These are phyloP conservation scores for Zygaena filipendulae DNA, from an alignment of 2,888 invertebrate species.

Conservation along the genomic window DNA sequence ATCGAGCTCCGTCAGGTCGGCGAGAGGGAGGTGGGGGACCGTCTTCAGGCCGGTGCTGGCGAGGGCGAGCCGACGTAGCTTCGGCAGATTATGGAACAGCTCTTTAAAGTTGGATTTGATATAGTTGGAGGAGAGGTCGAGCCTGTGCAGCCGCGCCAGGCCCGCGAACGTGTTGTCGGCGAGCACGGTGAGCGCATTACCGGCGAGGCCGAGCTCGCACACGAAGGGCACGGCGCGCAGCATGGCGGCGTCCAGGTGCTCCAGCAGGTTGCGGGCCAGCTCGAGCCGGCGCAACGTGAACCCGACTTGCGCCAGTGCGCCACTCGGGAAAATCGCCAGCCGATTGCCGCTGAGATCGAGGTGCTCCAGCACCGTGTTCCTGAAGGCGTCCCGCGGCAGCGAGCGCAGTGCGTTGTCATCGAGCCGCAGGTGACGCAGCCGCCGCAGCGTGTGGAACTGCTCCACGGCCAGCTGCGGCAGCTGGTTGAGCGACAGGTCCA, in stretches of 20 bases:
- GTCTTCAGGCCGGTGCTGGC: constrained; percentile 75
- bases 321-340: constrained; percentile 76
- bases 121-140: constrained; percentile 80
- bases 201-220: constrained; percentile 76
- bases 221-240: constrained; percentile 75
- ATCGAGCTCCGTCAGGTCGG: constrained; percentile 75
- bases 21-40: constrained; percentile 75
- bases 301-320: constrained; percentile 78
- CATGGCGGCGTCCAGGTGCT: constrained; percentile 84
- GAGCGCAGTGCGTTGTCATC: constrained; percentile 75
- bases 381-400: constrained; percentile 77
- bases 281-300: constrained; percentile 79
- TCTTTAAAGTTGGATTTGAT: constrained; percentile 84
- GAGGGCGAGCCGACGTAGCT: constrained; percentile 75
- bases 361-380: constrained; percentile 78
- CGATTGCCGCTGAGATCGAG: constrained; percentile 79
- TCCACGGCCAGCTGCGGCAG: constrained; percentile 30
- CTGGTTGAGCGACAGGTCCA: constrained; percentile 33
- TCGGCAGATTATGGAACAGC: constrained; percentile 80
- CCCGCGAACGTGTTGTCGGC: constrained; percentile 86
- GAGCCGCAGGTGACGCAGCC: constrained; percentile 74
- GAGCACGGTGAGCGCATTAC: constrained; percentile 80
- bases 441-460: constrained; percentile 65
- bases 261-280: constrained; percentile 78
- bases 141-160: constrained; percentile 73